Evolutionary conservation across 2,888 invertebrate genomes (phyloP), one percentile per base, ranked within the genome.

Genomic region (Lasioglossum vierecki): DNA sequence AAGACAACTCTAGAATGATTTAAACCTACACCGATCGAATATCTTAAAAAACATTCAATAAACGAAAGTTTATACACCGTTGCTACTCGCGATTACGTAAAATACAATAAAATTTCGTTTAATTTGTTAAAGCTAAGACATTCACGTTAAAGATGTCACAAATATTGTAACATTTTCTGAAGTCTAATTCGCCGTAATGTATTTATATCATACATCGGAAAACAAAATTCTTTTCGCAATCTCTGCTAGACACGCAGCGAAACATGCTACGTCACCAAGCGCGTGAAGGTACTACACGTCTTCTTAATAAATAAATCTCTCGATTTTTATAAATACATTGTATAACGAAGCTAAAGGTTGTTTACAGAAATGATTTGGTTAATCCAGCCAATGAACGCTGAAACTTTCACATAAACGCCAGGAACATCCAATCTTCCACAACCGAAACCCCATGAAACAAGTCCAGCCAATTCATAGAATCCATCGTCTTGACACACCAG

Each of bases 371-470:
- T 99, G 92, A 99, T 99, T 96, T 99, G 98, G 96, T 98, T 98
- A 94, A 99, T 99, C 99, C 99, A 99, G 88, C 98, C 98, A 92
- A 99, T 98, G 95, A 99, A 99, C 70, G 98, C 97, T 5, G 99
- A 98, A 15, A 99, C 99, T 96, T 99, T 98, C 46, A 99, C 99
- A 95, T 99, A 99, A 86, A 99, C 99, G n/a, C 99, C 99, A 49
- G 99, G 99, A 79, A 98, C 99, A 95, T 98, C 98, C 86, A 97
- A 96, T 70, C 98, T 96, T n/a, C 99, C 99, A 95, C 99, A 99
- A 89, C 98, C 98, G 94, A 98, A 98, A 91, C 98, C 99, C 98
- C 99, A 99, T 2, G 98, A 98, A 0, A 99, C 99, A 18, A 99
- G 96, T 0, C 99, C 99, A 70, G 98, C 99, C 88, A 99, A 96